A percentile compares a stretch with the other conserved stretches of the same genome.
Conservation (phyloP, 1,140 invertebrate species). For the Caenorhabditis latens region DNA sequence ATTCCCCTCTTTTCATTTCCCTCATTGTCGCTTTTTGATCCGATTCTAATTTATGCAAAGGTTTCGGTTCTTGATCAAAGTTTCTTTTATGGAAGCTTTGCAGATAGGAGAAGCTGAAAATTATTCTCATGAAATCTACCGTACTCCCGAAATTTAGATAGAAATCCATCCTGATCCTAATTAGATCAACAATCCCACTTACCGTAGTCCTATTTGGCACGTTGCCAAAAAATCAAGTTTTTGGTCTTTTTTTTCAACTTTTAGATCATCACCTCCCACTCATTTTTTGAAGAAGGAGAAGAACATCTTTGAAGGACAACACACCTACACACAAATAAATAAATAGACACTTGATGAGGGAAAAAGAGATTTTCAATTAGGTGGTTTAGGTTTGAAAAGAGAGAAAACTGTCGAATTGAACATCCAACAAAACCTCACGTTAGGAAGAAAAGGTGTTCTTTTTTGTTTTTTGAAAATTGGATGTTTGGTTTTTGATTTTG, state of each 20-base stretch:
- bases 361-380: constrained; percentile 11
- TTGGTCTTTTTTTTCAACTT: too few relatives aligned
- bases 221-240: too few relatives aligned
- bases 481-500: too few relatives aligned
- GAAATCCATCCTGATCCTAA: too few relatives aligned
- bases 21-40: neutral
- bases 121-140: too few relatives aligned
- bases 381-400: neutral
- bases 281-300: neutral
- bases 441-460: neutral
- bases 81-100: too few relatives aligned
- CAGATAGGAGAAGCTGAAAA: too few relatives aligned
- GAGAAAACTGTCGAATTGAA: neutral
- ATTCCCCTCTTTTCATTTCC: neutral
- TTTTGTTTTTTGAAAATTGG: too few relatives aligned
- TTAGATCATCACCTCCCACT: neutral
- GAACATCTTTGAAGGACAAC: constrained; percentile 15
- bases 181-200: too few relatives aligned
- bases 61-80: too few relatives aligned
- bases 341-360: neutral
- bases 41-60: neutral
- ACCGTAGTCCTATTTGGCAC: too few relatives aligned
- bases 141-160: too few relatives aligned
- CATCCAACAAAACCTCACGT: neutral
- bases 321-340: constrained; percentile 13